A percentile compares a stretch with the other conserved stretches of the same genome.
Evolutionary conservation across 1,140 invertebrate species (phyloP).

Genomic region (Drosophila sturtevanti): DNA sequence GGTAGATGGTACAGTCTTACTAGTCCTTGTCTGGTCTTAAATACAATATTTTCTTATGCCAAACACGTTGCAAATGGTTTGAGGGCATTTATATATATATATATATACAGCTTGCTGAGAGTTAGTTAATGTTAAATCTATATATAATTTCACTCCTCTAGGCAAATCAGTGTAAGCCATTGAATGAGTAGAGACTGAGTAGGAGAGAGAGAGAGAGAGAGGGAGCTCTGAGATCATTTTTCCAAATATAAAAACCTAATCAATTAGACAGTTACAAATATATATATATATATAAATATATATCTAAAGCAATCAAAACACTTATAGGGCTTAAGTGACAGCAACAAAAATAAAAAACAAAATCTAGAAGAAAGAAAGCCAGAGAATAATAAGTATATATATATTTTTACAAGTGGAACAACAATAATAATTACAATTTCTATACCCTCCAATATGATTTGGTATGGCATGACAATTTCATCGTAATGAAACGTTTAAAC

Average conservation of each 20-base stretch:
- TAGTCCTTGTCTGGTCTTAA: constrained; percentile 5
- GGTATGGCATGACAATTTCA: too few species aligned
- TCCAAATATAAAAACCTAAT: neutral
- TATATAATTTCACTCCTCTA: constrained; percentile 36
- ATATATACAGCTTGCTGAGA: neutral
- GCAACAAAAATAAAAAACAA: neutral
- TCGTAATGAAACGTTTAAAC: too few species aligned
- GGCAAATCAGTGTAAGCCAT: neutral
- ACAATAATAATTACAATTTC: neutral
- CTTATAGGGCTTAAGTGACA: constrained; percentile 7
- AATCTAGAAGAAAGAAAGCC: neutral
- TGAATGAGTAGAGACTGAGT: too few species aligned
- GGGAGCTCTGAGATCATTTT: neutral
- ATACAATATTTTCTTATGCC: constrained; percentile 66
- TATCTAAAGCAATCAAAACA: constrained; percentile 7
- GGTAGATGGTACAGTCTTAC: neutral
- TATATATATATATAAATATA: constrained; percentile 20
- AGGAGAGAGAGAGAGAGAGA: neutral
- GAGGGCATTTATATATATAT: constrained; percentile 30
- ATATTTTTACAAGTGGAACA: neutral
- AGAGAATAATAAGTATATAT: neutral
- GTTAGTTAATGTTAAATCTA: constrained; percentile 38
- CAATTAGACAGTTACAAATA: constrained; percentile 14
- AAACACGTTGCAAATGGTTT: constrained; percentile 57
- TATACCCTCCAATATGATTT: neutral